Evolutionary conservation across 1,140 invertebrate genomes (phyloP), one percentile per base, ranked within the genome.

Genomic region (Drosophila burlai): DNA sequence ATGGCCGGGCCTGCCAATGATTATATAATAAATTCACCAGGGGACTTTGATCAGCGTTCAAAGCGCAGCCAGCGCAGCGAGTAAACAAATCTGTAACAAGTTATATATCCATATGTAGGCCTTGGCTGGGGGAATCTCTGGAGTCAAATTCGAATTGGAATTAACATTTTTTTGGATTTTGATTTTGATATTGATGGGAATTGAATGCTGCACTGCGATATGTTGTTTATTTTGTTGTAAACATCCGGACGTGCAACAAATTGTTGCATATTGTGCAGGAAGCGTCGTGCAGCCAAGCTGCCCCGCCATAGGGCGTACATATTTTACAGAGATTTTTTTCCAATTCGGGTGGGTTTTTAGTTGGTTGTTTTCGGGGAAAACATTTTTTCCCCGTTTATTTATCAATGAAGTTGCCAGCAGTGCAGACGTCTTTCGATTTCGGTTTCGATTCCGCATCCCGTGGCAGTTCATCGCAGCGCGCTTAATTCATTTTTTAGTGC

Each of bases 241-340:
- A 90, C 85, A 90, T 91, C 85, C 85, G 85, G 85, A 90, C 75
- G 54, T 90, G 85, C 82, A 80, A 77, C 86, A 90, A 91, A 90
- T 82, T 90, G 85, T 89, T 90, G 85, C 84, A 89, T 80, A 89
- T 89, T 85, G 85, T 84, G 78, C 84, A 77, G 76, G 80, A 85
- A 85, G 79, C 76, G 34, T 72, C 69, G 58, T 58, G 64, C 55
- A 62, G 65, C 47, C 73, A 55, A 67, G 45, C 60, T 58, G 61
- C 34, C 60, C 58, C 66, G 69, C 60, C 60, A 73, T 75, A 87
- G 83, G 83, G 83, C 84, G 73, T 83, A 61, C 69, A 87, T 85
- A 69, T 73, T 72, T 83, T 38, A 61, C 59, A 42, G 34, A 26
- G 38, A 45, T 45, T 73, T 69, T 40, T n/a, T 21, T 54, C 45